Conservation (phyloP, 2,797 vertebrate species). For the Phataginus tetradactyla region DNA sequence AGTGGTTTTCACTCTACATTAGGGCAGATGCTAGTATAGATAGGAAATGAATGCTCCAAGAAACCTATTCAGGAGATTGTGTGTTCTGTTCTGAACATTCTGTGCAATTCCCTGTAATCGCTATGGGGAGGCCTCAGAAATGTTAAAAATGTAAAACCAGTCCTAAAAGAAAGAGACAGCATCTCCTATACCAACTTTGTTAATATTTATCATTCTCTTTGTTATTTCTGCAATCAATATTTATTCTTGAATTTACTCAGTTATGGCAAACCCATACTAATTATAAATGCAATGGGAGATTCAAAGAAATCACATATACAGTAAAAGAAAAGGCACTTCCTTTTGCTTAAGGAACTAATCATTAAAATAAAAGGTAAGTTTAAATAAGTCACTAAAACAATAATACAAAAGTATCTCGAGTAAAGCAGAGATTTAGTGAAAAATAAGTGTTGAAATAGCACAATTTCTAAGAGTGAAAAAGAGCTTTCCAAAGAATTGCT, state of each 20-base stretch:
- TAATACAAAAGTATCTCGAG: background rate
- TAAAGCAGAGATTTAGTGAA: background rate
- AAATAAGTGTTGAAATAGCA: background rate
- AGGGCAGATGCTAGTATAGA: background rate
- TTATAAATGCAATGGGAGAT: background rate
- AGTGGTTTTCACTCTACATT: background rate
- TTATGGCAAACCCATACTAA: background rate
- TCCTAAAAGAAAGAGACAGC: background rate
- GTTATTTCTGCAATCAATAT: background rate
- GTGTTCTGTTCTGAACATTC: background rate
- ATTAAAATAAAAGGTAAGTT: background rate
- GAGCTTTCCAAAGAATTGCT: background rate
- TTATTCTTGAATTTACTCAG: background rate
- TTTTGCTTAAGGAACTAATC: background rate
- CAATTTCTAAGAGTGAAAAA: background rate
- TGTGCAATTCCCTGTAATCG: background rate
- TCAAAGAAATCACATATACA: background rate
- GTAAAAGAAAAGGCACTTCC: background rate
- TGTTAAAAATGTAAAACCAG: background rate
- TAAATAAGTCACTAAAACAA: background rate
- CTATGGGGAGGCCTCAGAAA: background rate
- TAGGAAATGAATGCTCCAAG: background rate
- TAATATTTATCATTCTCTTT: background rate
- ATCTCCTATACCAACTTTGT: background rate
- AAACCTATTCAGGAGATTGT: background rate